Conservation (phyloP, 1,140 invertebrate genomes). For the Formica selysi region DNA sequence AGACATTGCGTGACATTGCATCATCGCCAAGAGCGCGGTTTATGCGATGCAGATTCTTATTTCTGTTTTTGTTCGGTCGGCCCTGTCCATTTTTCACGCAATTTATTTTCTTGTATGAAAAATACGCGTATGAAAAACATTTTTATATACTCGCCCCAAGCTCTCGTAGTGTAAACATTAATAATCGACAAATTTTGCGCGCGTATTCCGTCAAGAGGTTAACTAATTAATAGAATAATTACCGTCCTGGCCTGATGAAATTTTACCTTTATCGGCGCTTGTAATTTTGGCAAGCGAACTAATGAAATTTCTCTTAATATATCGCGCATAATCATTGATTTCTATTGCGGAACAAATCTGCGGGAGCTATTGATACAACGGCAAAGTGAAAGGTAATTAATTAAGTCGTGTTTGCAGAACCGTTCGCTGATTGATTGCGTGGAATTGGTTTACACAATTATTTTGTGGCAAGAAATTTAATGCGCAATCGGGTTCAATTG, state of each 20-base stretch:
- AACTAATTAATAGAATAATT: conserved; percentile 62
- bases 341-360: conserved; percentile 58
- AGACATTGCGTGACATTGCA: conserved; percentile 40
- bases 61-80: conserved; percentile 15
- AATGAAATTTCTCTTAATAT: conserved; percentile 65
- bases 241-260: conserved; percentile 25
- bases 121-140: neutral
- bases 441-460: conserved; percentile 55
- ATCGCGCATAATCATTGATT: conserved; percentile 62
- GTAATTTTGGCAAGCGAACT: conserved; percentile 50
- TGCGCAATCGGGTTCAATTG: conserved; percentile 27
- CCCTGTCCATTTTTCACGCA: conserved; percentile 10
- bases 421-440: conserved; percentile 60
- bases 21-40: conserved; percentile 16
- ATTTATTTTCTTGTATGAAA: conserved; percentile 20
- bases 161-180: neutral
- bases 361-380: conserved; percentile 55
- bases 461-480: conserved; percentile 60
- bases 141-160: conserved; percentile 8
- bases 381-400: conserved; percentile 63
- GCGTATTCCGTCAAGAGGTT: conserved; percentile 15
- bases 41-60: conserved; percentile 17
- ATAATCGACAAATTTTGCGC: conserved; percentile 35
- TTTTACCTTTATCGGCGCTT: conserved; percentile 53
- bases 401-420: conserved; percentile 59